Percentiles rank a stretch among this genome's conserved stretches.
phyloP scores from a whole-genome alignment of 2,113 vertebrate genomes.

The Heterocephalus glaber region DNA sequence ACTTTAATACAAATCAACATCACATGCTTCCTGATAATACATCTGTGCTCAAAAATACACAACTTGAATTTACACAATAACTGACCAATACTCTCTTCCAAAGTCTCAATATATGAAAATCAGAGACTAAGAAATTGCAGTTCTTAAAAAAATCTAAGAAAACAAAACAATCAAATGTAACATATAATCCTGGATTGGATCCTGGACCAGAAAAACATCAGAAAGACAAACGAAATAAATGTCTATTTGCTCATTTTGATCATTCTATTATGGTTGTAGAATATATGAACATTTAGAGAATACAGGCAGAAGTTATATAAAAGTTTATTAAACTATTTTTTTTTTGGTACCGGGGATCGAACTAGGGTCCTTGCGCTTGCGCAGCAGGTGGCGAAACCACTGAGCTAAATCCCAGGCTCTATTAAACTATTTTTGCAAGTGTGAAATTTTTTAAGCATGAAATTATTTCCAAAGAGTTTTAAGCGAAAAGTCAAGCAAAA shows the following conservation, averaged over 20 bases:
- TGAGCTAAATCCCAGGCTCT: too few relatives aligned
- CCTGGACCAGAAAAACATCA: background rate
- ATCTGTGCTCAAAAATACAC: background rate
- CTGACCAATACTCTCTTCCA: background rate
- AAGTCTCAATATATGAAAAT: constrained; percentile 14
- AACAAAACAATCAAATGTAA: background rate
- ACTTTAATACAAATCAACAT: background rate
- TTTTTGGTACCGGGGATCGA: too few relatives aligned
- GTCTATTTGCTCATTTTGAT: background rate
- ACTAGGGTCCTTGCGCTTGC: too few relatives aligned
- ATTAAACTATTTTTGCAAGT: background rate
- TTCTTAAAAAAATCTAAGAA: background rate
- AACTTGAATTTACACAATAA: background rate
- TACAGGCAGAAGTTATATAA: background rate
- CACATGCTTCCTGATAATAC: background rate
- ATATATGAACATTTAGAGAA: background rate
- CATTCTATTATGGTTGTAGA: background rate
- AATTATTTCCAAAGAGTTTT: background rate
- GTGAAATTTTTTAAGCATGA: background rate
- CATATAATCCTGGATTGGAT: background rate
- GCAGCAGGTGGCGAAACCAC: too few relatives aligned
- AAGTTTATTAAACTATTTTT: background rate
- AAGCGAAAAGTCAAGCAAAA: background rate
- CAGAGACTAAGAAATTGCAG: background rate
- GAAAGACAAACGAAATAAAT: background rate